Conservation (phyloP, 2,113 vertebrate genomes). For the Nothoprocta perdicaria region DNA sequence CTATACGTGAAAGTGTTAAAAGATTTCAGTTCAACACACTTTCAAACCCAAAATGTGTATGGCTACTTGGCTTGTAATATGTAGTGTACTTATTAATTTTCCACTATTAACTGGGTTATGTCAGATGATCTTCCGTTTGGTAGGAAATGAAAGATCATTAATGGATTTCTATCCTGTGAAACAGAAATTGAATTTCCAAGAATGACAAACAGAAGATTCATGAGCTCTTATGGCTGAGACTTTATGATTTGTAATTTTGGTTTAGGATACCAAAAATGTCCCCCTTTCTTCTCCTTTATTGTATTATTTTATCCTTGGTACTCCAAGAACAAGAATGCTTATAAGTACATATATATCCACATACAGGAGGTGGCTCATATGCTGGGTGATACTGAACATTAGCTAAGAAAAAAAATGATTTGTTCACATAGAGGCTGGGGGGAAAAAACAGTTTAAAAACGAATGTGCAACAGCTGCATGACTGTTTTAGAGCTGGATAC, state of each 20-base stretch:
- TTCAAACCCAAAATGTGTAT: neutral
- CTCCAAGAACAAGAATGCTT: neutral
- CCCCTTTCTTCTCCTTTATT: neutral
- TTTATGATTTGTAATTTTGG: neutral
- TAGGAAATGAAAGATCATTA: neutral
- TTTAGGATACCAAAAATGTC: neutral
- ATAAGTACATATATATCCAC: neutral
- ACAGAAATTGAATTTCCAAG: neutral
- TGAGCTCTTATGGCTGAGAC: neutral
- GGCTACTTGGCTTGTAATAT: neutral
- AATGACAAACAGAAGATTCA: neutral
- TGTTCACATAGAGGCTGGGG: neutral
- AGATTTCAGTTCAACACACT: neutral
- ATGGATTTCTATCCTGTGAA: neutral
- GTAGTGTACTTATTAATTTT: neutral
- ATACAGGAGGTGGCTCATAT: neutral
- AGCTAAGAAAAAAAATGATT: neutral
- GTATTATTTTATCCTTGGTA: neutral
- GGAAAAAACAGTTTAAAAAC: neutral
- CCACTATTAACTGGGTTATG: neutral
- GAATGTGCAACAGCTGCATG: neutral
- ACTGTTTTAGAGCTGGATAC: neutral
- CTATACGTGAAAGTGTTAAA: neutral
- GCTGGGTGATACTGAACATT: neutral
- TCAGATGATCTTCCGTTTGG: neutral